Base-by-base conservation (phyloP, 1,140 invertebrate species). In the Polypedilum vanderplanki region DNA sequence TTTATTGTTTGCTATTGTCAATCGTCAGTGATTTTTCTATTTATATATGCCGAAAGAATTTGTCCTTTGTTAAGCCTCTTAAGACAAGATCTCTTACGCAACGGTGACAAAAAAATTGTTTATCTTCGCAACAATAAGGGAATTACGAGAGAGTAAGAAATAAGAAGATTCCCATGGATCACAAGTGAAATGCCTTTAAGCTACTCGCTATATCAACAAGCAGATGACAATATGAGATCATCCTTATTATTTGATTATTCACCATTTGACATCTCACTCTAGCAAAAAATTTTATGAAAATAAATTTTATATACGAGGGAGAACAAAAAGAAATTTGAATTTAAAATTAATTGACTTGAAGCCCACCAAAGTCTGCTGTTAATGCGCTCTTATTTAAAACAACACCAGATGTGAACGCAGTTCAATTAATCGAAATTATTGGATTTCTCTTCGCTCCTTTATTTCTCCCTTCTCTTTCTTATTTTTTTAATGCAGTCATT, bases 151-250 rank as follows among this genome's bases (percentile, higher is more conserved):
- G 15, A 46, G 15, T n/a, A n/a, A 46, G 40, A 57, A 12, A 1
- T 57, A 70, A 70, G 65, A 70, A 70, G 65, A 70, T 70, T 70
- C 65, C 18, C 65, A 70, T 70, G 17, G 65, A 70, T 70, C 20
- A 22, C 65, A 70, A 70, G 65, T 70, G 15, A 70, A n/a, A 57
- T 57, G 46, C 65, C 17, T 70, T 22, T 7, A 20, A 70, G 65
- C 20, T 18, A 22, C 17, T 67, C 18, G 17, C 17, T 10, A 17
- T 18, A 7, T 70, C 65, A 18, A 20, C 15, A 70, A 18, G n/a
- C 10, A 18, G 64, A 67, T 20, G 65, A 70, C 17, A 70, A 70
- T 70, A n/a, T 9, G 65, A 7, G 65, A 22, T 18, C n/a, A 70
- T 70, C 65, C 17, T 70, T 9, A 70, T 70, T 18, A 70, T 70